Evolutionary conservation across 2,113 vertebrate species (phyloP), one percentile per base, ranked within the genome.

Genomic region (Carassius carassius): DNA sequence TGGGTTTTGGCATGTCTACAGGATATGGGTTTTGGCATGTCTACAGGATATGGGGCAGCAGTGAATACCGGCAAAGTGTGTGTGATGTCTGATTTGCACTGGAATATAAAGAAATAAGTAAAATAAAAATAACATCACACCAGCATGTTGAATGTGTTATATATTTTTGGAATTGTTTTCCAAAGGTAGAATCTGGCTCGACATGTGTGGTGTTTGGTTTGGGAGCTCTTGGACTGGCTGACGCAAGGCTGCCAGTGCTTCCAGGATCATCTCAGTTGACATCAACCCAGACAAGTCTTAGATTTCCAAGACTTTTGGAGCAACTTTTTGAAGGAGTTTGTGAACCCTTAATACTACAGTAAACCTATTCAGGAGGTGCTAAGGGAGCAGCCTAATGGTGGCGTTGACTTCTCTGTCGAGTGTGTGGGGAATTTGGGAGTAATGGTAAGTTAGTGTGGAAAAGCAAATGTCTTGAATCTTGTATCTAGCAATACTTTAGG

Each of bases 351-450:
- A 29, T 1, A 37, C 35, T 37, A 29, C 29, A 29, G 29, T 29
- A 94, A 93, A 75, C 92, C 94, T 10, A 88, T 97, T 86, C 94
- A 97, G 0, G 90, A 97, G 16, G 94, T 96, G 77, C 21, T 98
- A 84, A 44, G 47, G 0, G 94, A 96, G 78, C 88, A 94, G 95
- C 97, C 96, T 0, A 11, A 19, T 0, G 94, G 92, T 7, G 96
- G 97, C 0, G 94, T 96, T 86, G 97, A 98, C 92, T 96, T 94
- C 35, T 93, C 94, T 47, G 89, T 99, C 0, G 97, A 97, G 87
- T 96, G 96, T 91, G 92, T 94, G 0, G 96, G 97, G 35, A 91
- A 81, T 49, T 92, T 84, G 0, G 88, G 84, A 3, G 88, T 93
- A 81, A 96, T 97, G 96, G 97, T 98, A 93, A 0, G 92, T 82